These are phyloP conservation scores for Aptenodytes forsteri DNA, from an alignment of 2,113 vertebrate species.

Conservation along the genomic window DNA sequence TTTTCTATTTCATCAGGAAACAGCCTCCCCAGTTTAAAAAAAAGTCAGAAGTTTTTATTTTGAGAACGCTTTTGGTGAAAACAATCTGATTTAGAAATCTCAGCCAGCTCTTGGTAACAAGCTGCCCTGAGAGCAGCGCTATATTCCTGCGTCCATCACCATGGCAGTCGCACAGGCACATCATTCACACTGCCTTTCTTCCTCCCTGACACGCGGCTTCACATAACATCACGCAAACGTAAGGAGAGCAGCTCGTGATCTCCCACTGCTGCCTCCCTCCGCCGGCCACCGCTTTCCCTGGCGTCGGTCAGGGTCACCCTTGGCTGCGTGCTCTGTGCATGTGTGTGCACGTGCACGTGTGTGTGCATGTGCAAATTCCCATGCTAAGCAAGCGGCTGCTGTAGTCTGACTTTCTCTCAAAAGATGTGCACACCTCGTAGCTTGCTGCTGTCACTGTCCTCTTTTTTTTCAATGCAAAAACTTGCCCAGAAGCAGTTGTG, in stretches of 20 bases:
- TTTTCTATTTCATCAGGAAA: background rate
- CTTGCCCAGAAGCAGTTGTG: background rate
- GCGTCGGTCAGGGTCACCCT: fast-evolving
- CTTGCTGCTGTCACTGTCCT: background rate
- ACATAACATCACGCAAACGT: fast-evolving
- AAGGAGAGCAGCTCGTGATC: background rate
- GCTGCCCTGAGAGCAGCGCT: background rate
- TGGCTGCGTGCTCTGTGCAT: background rate
- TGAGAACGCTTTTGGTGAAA: background rate
- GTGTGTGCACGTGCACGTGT: no score
- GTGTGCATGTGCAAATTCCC: background rate
- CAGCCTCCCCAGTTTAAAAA: background rate
- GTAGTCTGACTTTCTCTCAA: background rate
- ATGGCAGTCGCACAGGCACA: fast-evolving
- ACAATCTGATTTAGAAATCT: background rate
- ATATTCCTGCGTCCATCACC: background rate
- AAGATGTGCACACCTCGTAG: background rate
- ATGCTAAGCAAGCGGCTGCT: background rate
- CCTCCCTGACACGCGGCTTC: background rate
- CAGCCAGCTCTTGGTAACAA: background rate
- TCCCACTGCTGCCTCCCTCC: background rate
- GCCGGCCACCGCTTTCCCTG: background rate
- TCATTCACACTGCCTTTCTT: background rate
- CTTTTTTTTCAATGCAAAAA: background rate
- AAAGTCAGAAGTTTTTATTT: background rate